Base-by-base conservation (phyloP, 2,888 invertebrate genomes). In the Lasioglossum morio region DNA sequence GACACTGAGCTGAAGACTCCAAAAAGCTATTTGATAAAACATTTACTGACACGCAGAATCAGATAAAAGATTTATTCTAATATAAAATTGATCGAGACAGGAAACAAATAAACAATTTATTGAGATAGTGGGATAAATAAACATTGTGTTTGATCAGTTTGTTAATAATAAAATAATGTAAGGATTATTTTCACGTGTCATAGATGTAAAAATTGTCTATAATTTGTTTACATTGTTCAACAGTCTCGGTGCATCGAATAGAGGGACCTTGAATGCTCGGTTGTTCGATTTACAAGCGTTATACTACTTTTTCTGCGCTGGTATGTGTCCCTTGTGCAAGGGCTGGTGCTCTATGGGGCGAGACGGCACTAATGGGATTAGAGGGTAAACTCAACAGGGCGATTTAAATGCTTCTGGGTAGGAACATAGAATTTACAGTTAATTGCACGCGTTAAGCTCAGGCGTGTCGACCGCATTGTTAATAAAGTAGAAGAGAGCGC, bases 381-480 rank as follows among this genome's bases (percentile, higher is more conserved):
- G 86, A 88, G 91, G 87, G 91, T 90, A 84, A 88, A 82, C 79
- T 82, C 87, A 85, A 72, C 77, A 81, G 77, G 43, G 83, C 88
- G 91, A 90, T 89, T 90, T 89, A 87, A 88, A 88, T 87, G 84
- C 84, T 85, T 79, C 87, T 74, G 83, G 87, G 84, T 83, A 86
- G 85, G 84, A 90, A 81, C 86, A 82, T 86, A 87, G 85, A 82
- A 85, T 84, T 89, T 87, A 89, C 87, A 77, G 81, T 86, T 84
- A 89, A 83, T 74, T 91, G 84, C 84, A 73, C 88, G 73, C 82
- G 77, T 87, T 88, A 84, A 75, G 37, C 37, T 77, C 75, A 74
- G 83, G 72, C 77, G 37, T 74, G 74, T 76, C 81, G 72, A 77
- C 72, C 76, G 77, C 81, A 30, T 23, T 37, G 81, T 81, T 82